Base-by-base conservation (phyloP, 2,113 vertebrate genomes). In the Phrynocephalus versicolor region DNA sequence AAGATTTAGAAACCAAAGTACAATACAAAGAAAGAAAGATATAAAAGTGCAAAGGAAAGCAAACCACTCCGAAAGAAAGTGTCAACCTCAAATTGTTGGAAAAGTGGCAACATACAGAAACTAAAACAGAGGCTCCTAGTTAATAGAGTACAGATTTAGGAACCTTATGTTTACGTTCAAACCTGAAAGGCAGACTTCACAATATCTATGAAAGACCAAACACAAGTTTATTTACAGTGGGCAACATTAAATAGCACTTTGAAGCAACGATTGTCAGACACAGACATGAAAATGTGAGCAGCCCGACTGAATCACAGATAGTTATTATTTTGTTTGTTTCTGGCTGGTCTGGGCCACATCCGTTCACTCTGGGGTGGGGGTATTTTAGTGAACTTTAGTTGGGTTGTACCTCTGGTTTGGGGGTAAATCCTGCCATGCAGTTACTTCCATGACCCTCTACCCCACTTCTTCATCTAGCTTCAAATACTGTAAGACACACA, bases 141-240 rank as follows among this genome's bases (percentile, higher is more conserved):
- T 35, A 69, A 25, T 19, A 74, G 33, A 19, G 88, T 77, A 79
- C 1, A 37, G 74, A 73, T 60, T 87, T 37, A 58, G 35, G 81
- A 83, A 51, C 82, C 77, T n/a, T 91, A 73, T 51, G 69, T 57
- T 90, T 91, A 91, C 71, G 45, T n/a, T 14, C 76, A 55, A 93
- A 92, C 89, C 90, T 89, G 88, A 84, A 39, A 81, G 41, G 8
- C 7, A 82, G 60, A 77, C 69, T 64, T 88, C 83, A 35, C 76
- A 64, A 88, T 45, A 23, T 92, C n/a, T 73, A 85, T 74, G 30
- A 88, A 87, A 87, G 87, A 89, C 90, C 90, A 91, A 94, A 94
- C 93, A 90, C 84, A 19, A 88, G 93, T 35, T 41, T 94, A 94
- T 96, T 92, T 93, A 95, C 94, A 94, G 79, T 77, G 91, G 91